Conservation (phyloP, 2,113 vertebrate genomes). For the Tenrec ecaudatus region DNA sequence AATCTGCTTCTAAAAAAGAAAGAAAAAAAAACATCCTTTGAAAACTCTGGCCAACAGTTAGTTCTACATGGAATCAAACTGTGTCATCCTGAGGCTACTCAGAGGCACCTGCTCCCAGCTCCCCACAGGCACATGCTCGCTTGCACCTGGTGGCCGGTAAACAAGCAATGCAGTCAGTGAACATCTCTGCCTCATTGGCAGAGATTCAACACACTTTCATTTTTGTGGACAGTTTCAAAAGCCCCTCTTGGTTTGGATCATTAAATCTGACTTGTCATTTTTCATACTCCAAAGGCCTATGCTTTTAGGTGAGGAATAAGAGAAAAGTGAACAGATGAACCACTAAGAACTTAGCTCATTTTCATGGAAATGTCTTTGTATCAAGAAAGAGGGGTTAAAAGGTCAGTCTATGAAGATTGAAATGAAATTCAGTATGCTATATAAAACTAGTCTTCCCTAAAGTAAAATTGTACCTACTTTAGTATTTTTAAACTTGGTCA, state of each 20-base stretch:
- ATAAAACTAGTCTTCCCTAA: background rate
- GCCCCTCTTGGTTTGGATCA: background rate
- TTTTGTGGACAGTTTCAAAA: background rate
- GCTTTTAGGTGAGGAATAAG: background rate
- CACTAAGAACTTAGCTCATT: constrained; percentile 35
- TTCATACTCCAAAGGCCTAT: background rate
- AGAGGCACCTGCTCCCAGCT: no score
- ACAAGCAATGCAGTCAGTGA: background rate
- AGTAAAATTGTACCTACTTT: no score
- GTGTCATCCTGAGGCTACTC: no score
- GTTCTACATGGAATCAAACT: no score
- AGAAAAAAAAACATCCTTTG: no score
- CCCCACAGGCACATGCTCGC: background rate
- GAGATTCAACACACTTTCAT: background rate
- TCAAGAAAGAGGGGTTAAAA: constrained; percentile 28
- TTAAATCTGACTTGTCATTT: constrained; percentile 43
- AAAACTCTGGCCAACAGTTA: no score
- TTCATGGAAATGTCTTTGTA: constrained; percentile 7
- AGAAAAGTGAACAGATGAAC: background rate
- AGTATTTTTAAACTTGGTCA: no score
- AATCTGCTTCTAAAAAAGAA: no score
- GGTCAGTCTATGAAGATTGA: background rate
- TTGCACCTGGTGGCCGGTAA: background rate
- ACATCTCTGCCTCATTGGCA: background rate
- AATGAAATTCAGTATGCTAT: background rate